Evolutionary conservation across 2,888 invertebrate genomes (phyloP), one percentile per base, ranked within the genome.

Genomic region (Perdita meconis): DNA sequence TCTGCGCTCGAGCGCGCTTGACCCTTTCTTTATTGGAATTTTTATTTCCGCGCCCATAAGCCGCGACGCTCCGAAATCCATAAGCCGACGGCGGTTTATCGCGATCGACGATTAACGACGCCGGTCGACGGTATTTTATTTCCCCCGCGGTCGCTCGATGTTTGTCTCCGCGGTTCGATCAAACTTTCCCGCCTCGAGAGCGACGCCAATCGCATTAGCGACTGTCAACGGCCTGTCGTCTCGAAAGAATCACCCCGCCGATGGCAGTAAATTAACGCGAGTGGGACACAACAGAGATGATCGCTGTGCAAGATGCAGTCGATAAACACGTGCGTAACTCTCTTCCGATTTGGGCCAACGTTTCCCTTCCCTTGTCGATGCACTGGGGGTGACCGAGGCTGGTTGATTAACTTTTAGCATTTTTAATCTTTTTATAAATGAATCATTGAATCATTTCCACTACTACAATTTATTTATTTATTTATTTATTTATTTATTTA

Each of bases 71-170:
- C 55, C 73, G 71, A 78, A 76, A 76, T 78, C 75, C 80, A 67
- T 80, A 74, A 72, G 47, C 76, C 55, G 42, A 16, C 38, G 26
- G 50, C 26, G 38, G 67, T 78, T 76, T 76, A 59, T 71, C 61
- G 50, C 76, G 70, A 79, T 79, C 74, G 60, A 57, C 78, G 78
- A 83, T 83, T 75, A 83, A 75, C 83, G 40, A 66, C 10, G 26
- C 56, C 55, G 51, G 22, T 68, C 47, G 19, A 8, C 13, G 22
- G 57, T 10, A 19, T 34, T 44, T 44, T 34, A 26, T n/a, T 24
- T 10, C 1, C 26, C 30, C 6, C 30, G 30, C 6, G 13, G 5
- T 42, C 34, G 47, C 36, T n/a, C 12, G 36, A 19, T 44, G 64
- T 55, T 65, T 57, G 50, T 26, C 53, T 6, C 53, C 38, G 22